Evolutionary conservation across 2,797 vertebrate genomes (phyloP).

Genomic region (Clarias laeviceps): DNA sequence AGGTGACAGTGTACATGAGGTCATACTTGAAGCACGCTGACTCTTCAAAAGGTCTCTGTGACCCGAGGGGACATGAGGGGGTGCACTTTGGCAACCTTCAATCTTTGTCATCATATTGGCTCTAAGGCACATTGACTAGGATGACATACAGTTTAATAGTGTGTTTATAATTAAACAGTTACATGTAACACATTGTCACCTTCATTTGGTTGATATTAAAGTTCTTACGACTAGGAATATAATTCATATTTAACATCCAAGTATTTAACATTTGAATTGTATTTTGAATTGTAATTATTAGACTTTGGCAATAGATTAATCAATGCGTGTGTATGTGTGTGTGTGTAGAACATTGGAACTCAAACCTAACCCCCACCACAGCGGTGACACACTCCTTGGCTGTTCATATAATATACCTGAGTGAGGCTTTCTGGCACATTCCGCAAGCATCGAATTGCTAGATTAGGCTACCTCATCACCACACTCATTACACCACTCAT

Average conservation of each 20-base stretch:
- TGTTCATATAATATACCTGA: constrained; percentile 27
- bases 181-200: not conserved
- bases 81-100: constrained; percentile 60
- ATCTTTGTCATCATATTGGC: constrained; percentile 55
- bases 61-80: constrained; percentile 62
- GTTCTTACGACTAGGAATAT: not conserved
- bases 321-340: not conserved
- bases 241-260: not conserved
- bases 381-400: constrained; percentile 41
- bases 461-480: constrained; percentile 45
- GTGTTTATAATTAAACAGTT: not conserved
- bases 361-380: constrained; percentile 45
- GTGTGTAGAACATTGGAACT: constrained; percentile 36
- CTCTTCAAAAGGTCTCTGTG: constrained; percentile 64
- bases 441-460: constrained; percentile 51
- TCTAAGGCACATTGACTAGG: constrained; percentile 51
- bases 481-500: constrained; percentile 36
- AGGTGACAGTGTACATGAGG: constrained; percentile 66
- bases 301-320: not conserved
- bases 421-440: constrained; percentile 37
- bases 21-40: constrained; percentile 62
- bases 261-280: not conserved
- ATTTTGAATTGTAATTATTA: not conserved
- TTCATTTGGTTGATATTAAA: not conserved
- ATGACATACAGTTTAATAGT: constrained; percentile 32